These are phyloP conservation scores for Acanthopagrus latus DNA, from an alignment of 2,797 vertebrate species.

Conservation along the genomic window DNA sequence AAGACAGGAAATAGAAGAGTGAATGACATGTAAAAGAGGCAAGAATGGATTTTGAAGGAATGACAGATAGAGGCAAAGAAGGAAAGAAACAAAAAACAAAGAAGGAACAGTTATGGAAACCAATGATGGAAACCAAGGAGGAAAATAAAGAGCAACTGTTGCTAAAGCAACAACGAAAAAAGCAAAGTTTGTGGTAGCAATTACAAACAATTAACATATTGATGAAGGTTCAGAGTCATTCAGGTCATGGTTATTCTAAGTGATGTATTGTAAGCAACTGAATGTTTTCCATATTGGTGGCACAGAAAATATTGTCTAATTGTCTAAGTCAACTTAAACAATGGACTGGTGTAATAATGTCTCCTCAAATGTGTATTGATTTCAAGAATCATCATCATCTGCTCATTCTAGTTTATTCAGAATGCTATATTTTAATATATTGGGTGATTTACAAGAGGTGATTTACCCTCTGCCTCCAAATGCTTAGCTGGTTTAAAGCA, in stretches of 20 bases:
- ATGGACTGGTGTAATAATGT: conserved; percentile 5
- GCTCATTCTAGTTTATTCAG: neutral
- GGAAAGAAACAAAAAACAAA: neutral
- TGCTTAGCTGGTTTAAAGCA: conserved; percentile 21
- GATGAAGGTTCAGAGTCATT: too few species aligned
- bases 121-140: neutral
- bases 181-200: too few species aligned
- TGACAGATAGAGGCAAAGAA: neutral
- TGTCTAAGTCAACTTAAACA: conserved; percentile 21
- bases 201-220: too few species aligned
- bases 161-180: neutral
- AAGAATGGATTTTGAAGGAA: conserved; percentile 8
- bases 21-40: conserved; percentile 21
- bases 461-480: neutral
- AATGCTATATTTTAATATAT: conserved; percentile 8
- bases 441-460: neutral
- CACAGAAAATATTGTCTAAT: neutral
- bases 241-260: too few species aligned
- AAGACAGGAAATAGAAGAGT: conserved; percentile 30
- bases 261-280: too few species aligned
- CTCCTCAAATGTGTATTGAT: conserved; percentile 15
- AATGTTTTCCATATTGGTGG: neutral
- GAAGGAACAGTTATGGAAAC: neutral
- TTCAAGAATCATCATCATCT: conserved; percentile 11
- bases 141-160: neutral